Percentiles rank a stretch among this genome's conserved stretches.
Evolutionary conservation across 2,113 vertebrate genomes (phyloP).

Genomic region (Lophochroa leadbeateri): DNA sequence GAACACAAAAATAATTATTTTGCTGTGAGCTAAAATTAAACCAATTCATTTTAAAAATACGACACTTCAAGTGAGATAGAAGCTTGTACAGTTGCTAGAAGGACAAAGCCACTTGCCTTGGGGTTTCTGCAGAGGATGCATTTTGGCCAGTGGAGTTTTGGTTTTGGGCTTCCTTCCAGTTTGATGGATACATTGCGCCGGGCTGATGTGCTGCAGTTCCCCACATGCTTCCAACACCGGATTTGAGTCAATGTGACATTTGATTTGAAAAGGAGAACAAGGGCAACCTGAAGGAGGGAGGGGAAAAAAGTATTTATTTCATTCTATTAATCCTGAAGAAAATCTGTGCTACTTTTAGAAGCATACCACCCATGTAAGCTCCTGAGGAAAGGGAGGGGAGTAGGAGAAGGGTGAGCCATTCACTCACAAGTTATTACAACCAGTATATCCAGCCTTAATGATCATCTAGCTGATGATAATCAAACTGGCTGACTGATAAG

Average conservation of each 20-base stretch:
- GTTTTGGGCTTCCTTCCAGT: constrained; percentile 75
- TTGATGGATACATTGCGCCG: constrained; percentile 75
- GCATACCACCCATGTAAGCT: background rate
- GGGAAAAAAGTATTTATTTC: background rate
- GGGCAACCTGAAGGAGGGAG: constrained; percentile 70
- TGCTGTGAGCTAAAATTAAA: background rate
- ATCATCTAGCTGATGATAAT: background rate
- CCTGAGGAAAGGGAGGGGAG: background rate
- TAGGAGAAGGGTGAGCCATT: background rate
- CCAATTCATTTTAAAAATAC: background rate
- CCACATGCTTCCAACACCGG: constrained; percentile 66
- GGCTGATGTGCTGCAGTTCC: constrained; percentile 24
- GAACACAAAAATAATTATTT: background rate
- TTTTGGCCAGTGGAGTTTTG: constrained; percentile 71
- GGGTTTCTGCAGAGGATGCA: constrained; percentile 80
- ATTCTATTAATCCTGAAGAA: background rate
- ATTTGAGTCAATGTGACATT: constrained; percentile 73
- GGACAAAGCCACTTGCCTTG: constrained; percentile 74
- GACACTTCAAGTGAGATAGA: fast-evolving
- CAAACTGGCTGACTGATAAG: background rate
- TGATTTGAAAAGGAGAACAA: constrained; percentile 72
- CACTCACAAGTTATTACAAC: background rate
- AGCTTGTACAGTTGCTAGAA: background rate
- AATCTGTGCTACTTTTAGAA: background rate
- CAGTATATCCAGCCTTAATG: background rate